Evolutionary conservation across 2,888 invertebrate species (phyloP), one percentile per base, ranked within the genome.

Genomic region (Melipona bicolor): DNA sequence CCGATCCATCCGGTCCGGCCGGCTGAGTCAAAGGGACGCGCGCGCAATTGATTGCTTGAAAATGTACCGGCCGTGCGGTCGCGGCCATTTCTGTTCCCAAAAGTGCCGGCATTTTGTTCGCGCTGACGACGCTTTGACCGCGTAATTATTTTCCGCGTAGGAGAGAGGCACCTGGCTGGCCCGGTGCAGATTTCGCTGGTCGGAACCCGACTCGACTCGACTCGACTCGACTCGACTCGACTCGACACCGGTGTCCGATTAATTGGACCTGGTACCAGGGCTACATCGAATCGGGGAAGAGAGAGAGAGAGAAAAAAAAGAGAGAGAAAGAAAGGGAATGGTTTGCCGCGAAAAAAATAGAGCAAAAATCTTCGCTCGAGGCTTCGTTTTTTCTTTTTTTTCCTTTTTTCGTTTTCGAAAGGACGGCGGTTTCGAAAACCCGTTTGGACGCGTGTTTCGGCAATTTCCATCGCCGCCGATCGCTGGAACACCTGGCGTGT

Each of bases 1-100:
- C 80, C 82, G 84, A 86, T 82, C 84, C 86, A 88, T 88, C 88
- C 88, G 88, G 88, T 71, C 70, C 72, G 43, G 69, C 61, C 80
- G 43, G 36, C 72, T 36, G 64, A 81, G 69, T 77, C 88, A 79
- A 88, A 81, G 79, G 76, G 84, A 86, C 69, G 32, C 43, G 19
- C 27, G 27, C 5, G 61, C 75, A 77, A 87, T 80, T 84, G 82
- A 76, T 75, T 59, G 54, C 69, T 64, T 52, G 79, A 72, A 83
- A 79, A 82, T 73, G 61, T 32, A 32, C 32, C 32, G 32, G 32
- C 32, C 32, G 32, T 70, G 56, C 61, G 43, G 43, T 56, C 5
- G 52, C n/a, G 71, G 68, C 27, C 64, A 43, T 24, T 3, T 61
- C 36, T 43, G 52, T 27, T 54, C 61, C 43, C 67, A 19, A 52